These are phyloP conservation scores for Phrynosoma platyrhinos DNA, from an alignment of 2,113 vertebrate species.

Conservation along the genomic window DNA sequence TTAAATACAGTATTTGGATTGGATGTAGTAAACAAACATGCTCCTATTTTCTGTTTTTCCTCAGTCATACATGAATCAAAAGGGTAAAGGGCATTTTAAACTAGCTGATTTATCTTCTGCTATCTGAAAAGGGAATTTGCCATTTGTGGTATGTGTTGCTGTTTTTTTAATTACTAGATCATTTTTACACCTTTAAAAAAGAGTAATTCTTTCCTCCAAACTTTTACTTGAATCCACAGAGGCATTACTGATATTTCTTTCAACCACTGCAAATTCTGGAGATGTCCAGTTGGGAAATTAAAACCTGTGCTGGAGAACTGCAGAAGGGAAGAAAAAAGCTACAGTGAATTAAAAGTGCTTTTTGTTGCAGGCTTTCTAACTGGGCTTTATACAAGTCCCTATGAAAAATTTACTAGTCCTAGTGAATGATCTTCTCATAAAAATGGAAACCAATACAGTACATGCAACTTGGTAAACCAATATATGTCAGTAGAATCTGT, in stretches of 20 bases:
- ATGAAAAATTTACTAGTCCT: background rate
- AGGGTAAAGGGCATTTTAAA: slow-evolving; percentile 42
- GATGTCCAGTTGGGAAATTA: rapidly evolving
- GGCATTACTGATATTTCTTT: rapidly evolving
- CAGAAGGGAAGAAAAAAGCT: background rate
- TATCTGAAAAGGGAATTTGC: background rate
- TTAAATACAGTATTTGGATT: slow-evolving; percentile 36
- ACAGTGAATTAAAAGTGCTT: background rate
- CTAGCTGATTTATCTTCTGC: background rate
- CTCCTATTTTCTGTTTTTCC: slow-evolving; percentile 21
- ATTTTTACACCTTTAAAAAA: background rate
- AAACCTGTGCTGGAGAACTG: rapidly evolving
- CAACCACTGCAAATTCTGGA: background rate
- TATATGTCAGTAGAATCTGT: slow-evolving; percentile 16
- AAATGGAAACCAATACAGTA: background rate
- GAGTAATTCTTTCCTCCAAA: background rate
- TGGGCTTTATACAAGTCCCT: background rate
- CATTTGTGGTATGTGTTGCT: rapidly evolving
- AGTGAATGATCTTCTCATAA: background rate
- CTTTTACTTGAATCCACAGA: background rate
- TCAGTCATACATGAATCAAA: slow-evolving; percentile 7
- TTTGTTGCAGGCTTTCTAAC: slow-evolving; percentile 19
- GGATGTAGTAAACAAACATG: background rate
- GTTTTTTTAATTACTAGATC: background rate
- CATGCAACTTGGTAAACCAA: background rate